A percentile compares a stretch with the other conserved stretches of the same genome.
These are phyloP conservation scores for Pocota personata DNA, from an alignment of 2,888 invertebrate species.

Conservation along the genomic window DNA sequence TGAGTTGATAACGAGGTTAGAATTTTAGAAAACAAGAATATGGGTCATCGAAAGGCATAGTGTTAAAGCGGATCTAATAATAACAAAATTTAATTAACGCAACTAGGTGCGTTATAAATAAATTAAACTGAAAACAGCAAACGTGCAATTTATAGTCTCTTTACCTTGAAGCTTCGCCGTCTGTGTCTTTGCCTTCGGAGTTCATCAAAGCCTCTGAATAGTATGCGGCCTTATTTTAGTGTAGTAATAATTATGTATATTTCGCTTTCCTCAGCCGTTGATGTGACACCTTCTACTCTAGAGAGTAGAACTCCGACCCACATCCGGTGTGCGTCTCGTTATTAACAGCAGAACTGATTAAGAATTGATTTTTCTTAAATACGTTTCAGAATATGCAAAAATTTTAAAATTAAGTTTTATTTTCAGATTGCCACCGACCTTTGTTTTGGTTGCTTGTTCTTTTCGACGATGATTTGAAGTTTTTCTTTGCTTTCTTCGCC, in stretches of 20 bases:
- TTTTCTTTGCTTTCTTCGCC: slow-evolving; percentile 45
- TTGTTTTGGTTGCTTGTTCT: slow-evolving; percentile 62
- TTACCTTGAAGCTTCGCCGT: slow-evolving; percentile 85
- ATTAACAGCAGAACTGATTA: not conserved
- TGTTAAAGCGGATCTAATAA: not conserved
- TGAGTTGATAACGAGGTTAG: not conserved
- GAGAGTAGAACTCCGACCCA: not conserved
- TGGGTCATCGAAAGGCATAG: not conserved
- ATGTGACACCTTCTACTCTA: not conserved
- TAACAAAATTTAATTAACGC: not conserved
- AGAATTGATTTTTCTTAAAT: not conserved
- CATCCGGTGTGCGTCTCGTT: slow-evolving; percentile 10
- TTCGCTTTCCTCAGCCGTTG: slow-evolving; percentile 20
- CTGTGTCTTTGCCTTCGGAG: slow-evolving; percentile 82
- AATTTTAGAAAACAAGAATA: not conserved
- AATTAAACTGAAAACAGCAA: slow-evolving; percentile 15
- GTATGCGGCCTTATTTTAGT: slow-evolving; percentile 20
- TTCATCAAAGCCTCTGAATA: slow-evolving; percentile 81
- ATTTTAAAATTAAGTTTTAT: not conserved
- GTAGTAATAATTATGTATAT: not conserved
- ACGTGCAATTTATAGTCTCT: slow-evolving; percentile 16
- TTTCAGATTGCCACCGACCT: slow-evolving; percentile 23
- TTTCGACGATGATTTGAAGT: slow-evolving; percentile 64
- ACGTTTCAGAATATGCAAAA: not conserved
- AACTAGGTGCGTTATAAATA: slow-evolving; percentile 1